These are phyloP conservation scores for Adela reaumurella DNA, from an alignment of 2,888 invertebrate genomes.

Conservation along the genomic window DNA sequence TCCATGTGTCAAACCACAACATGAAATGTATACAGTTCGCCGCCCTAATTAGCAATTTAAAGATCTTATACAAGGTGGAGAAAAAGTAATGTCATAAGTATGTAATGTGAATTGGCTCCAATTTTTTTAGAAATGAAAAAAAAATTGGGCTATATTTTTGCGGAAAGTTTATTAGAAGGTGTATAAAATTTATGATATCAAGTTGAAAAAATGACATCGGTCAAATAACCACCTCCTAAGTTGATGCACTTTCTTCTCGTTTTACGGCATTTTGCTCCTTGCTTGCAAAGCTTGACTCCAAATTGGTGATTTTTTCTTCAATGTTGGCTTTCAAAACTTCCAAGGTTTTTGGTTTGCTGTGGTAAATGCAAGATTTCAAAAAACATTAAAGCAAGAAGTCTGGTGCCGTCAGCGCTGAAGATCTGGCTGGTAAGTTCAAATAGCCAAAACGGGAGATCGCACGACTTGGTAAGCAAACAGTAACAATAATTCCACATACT, in stretches of 20 bases:
- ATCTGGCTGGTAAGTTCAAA: constrained; percentile 8
- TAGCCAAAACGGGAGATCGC: constrained; percentile 6
- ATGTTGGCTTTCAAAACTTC: constrained; percentile 3
- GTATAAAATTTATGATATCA: not conserved
- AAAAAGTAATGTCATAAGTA: no score
- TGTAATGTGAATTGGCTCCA: no score
- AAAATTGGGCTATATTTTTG: no score
- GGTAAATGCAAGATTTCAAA: constrained; percentile 7
- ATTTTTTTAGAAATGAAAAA: no score
- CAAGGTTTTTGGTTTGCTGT: constrained; percentile 7
- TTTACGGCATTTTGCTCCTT: constrained; percentile 6
- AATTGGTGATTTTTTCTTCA: constrained; percentile 2
- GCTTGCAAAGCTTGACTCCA: constrained; percentile 2
- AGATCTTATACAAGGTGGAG: no score
- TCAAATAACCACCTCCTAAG: not conserved
- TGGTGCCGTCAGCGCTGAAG: constrained; percentile 6
- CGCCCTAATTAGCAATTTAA: no score
- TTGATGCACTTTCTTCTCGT: not conserved
- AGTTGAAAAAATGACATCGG: not conserved
- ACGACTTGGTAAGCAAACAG: not conserved
- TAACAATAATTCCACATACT: no score
- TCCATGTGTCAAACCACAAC: no score
- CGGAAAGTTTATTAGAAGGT: no score
- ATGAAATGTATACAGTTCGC: no score
- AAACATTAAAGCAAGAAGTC: constrained; percentile 8